Base-by-base conservation (phyloP, 2,888 invertebrate genomes). In the Tachina fera region DNA sequence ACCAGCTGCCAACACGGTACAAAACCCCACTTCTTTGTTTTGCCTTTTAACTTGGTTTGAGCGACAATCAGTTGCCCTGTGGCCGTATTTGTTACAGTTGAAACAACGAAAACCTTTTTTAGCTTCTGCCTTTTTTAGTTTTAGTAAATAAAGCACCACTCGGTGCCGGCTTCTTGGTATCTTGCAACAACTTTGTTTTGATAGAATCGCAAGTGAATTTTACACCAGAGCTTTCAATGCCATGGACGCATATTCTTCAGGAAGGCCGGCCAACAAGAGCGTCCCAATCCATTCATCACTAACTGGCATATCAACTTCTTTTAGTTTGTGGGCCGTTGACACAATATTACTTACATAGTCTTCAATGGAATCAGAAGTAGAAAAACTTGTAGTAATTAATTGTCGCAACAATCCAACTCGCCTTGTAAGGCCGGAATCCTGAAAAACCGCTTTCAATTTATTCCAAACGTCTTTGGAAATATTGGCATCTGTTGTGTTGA, bases 391-490 rank as follows among this genome's bases (percentile, higher is more conserved):
- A 1, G 39, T 72, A 1, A 80, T 72, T 9, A 80, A 41, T 22
- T 72, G 65, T 4, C 65, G 65, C 13, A 80, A 22, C 14, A 71
- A 41, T 16, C 58, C 67, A 16, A 67, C 67, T 2, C 71, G 10
- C 0, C 82, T 60, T n/a, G 77, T 58, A 0, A 84, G 63, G 4
- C 51, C 74, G 1, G 63, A 74, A n/a, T 84, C 87, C 5, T 87
- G 68, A 76, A 86, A 86, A 0, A 84, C 80, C 1, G 45, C 13
- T 47, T 87, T 84, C 16, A 87, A 70, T 31, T 81, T 86, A 19
- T 84, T 51, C 77, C 86, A 87, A 1, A 85, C 85, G 14, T 75
- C 83, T 5, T 87, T 75, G 6, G 81, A 71, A 2, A 85, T 71
- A 11, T 68, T 19, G n/a, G n/a, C n/a, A n/a, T n/a, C n/a, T n/a